Evolutionary conservation across 2,113 vertebrate species (phyloP).

Genomic region (Ailurus styani): DNA sequence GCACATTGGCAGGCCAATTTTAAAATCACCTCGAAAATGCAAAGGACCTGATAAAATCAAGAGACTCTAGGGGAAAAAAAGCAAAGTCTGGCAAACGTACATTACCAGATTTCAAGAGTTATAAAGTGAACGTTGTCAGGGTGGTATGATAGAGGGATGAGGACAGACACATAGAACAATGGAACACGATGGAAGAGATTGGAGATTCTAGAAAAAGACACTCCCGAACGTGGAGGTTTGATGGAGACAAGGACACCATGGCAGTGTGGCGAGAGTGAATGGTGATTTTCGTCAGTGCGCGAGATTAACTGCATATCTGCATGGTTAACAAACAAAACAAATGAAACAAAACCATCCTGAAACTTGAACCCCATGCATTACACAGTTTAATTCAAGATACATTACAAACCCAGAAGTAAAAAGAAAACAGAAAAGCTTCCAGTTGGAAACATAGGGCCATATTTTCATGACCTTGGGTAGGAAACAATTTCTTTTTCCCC

Average conservation of each 20-base stretch:
- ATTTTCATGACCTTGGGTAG: neutral
- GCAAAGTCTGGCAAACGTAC: neutral
- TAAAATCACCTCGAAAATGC: neutral
- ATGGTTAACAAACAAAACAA: neutral
- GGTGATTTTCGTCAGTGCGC: neutral
- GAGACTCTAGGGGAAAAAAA: neutral
- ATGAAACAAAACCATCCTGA: neutral
- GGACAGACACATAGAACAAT: neutral
- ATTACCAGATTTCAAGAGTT: neutral
- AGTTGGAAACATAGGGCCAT: neutral
- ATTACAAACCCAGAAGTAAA: neutral
- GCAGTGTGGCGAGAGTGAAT: neutral
- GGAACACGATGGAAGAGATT: neutral
- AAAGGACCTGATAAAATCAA: neutral
- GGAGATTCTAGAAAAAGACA: neutral
- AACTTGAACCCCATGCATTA: neutral
- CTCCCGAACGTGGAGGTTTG: neutral
- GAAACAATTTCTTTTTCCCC: neutral
- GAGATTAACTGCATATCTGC: neutral
- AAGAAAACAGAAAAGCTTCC: neutral
- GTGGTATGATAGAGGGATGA: neutral
- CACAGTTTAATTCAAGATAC: neutral
- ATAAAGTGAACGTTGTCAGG: neutral
- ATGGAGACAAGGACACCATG: neutral
- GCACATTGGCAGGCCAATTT: neutral